Percentiles rank a stretch among this genome's conserved stretches.
These are phyloP conservation scores for Holothuria leucospilota DNA, from an alignment of 53 echinoderm and acorn worm genomes.

Conservation along the genomic window DNA sequence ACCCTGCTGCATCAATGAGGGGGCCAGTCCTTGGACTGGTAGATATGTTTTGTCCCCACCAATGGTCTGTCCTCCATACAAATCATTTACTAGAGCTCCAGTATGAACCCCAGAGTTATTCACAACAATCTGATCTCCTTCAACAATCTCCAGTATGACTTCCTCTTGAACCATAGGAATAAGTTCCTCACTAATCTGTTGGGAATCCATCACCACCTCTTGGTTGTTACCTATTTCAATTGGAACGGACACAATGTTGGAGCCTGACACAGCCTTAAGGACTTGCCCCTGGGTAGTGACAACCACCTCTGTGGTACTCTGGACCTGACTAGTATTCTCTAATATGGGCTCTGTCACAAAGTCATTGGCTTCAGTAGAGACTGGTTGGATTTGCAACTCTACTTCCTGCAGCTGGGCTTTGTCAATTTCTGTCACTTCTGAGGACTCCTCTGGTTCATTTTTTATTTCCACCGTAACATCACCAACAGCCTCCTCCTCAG, in stretches of 20 bases:
- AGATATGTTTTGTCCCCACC: constrained; percentile 12
- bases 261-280: constrained; percentile 20
- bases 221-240: constrained; percentile 36
- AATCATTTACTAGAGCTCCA: constrained; percentile 3
- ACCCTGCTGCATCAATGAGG: constrained; percentile 4
- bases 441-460: background rate
- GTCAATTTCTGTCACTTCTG: background rate
- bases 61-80: constrained; percentile 21
- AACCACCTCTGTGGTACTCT: constrained; percentile 35
- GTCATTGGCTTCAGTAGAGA: background rate
- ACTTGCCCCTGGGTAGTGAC: constrained; percentile 43
- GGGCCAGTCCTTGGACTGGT: constrained; percentile 15
- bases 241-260: constrained; percentile 24
- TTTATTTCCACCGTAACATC: constrained; percentile 9
- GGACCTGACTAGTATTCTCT: constrained; percentile 8
- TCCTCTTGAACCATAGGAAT: constrained; percentile 54
- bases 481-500: background rate
- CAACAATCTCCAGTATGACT: constrained; percentile 48
- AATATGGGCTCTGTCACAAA: constrained; percentile 12
- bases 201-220: constrained; percentile 41
- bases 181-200: constrained; percentile 49
- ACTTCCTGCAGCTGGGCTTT: constrained; percentile 14
- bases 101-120: constrained; percentile 8
- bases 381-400: background rate
- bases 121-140: constrained; percentile 47